Evolutionary conservation across 92 coral and sea anemone species (phyloP).

Genomic region (Palythoa grandiflora): DNA sequence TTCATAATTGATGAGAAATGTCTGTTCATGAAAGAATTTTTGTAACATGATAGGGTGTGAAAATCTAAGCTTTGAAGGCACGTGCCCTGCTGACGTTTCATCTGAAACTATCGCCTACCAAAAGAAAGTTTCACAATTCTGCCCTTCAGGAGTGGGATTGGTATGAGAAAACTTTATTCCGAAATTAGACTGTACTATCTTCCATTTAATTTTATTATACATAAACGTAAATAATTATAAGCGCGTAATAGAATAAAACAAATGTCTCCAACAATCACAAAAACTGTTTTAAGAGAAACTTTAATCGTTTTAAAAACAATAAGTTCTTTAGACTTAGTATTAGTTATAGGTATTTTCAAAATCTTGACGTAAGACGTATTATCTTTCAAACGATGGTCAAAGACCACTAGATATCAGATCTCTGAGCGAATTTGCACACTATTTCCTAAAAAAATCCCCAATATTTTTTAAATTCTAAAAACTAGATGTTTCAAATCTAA

Average conservation of each 20-base stretch:
- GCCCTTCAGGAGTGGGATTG: slow-evolving; percentile 15
- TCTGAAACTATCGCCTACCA: background rate
- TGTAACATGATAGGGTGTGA: slow-evolving; percentile 8
- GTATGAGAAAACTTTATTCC: background rate
- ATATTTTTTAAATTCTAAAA: background rate
- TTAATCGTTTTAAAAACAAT: background rate
- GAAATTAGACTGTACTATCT: background rate
- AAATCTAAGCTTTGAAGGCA: slow-evolving; percentile 10
- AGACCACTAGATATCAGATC: background rate
- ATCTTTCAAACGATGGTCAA: background rate
- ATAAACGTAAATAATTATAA: background rate
- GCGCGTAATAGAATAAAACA: background rate
- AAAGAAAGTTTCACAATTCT: background rate
- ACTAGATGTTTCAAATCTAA: background rate
- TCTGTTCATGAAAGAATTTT: slow-evolving; percentile 3
- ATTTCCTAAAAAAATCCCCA: background rate
- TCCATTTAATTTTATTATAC: background rate
- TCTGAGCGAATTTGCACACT: background rate
- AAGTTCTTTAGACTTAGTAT: background rate
- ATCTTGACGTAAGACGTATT: background rate
- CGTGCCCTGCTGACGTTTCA: slow-evolving; percentile 38
- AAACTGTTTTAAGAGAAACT: background rate
- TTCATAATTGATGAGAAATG: slow-evolving; percentile 52
- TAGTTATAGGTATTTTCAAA: background rate
- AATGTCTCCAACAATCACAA: background rate